Percentiles rank a stretch among this genome's conserved stretches.
These are phyloP conservation scores for Pollenia angustigena DNA, from an alignment of 2,888 invertebrate species.

Conservation along the genomic window DNA sequence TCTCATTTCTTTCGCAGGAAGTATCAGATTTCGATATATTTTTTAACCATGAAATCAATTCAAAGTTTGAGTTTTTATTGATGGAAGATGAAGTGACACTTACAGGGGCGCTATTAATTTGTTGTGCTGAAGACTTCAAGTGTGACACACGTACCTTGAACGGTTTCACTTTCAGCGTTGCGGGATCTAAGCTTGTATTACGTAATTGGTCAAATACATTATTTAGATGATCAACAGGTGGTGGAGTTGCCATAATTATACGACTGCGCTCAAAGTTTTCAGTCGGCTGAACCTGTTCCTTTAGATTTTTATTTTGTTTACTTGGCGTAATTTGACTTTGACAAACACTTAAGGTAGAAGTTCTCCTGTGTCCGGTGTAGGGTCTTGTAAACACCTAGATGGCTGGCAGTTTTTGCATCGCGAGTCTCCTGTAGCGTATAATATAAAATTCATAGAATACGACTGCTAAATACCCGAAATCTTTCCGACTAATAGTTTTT, in stretches of 20 bases:
- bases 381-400: no score
- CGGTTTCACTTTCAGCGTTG: conserved; percentile 10
- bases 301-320: conserved; percentile 18
- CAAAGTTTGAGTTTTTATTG: conserved; percentile 43
- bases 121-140: conserved; percentile 7
- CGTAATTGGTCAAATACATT: conserved; percentile 66
- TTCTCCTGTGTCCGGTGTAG: no score
- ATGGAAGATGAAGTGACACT: no score
- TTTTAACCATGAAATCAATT: conserved; percentile 74
- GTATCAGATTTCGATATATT: conserved; percentile 52
- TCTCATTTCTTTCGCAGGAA: conserved; percentile 27
- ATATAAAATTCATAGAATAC: no score
- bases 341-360: no score
- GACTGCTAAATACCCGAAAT: no score
- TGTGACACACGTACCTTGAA: conserved; percentile 71
- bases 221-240: conserved; percentile 63
- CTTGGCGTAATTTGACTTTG: no score
- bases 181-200: background rate
- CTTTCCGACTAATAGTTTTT: no score
- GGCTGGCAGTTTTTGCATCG: no score
- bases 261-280: conserved; percentile 40
- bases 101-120: background rate
- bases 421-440: no score
- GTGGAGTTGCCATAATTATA: conserved; percentile 33
- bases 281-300: background rate